Base-by-base conservation (phyloP, 2,888 invertebrate species). In the Diploptera punctata region DNA sequence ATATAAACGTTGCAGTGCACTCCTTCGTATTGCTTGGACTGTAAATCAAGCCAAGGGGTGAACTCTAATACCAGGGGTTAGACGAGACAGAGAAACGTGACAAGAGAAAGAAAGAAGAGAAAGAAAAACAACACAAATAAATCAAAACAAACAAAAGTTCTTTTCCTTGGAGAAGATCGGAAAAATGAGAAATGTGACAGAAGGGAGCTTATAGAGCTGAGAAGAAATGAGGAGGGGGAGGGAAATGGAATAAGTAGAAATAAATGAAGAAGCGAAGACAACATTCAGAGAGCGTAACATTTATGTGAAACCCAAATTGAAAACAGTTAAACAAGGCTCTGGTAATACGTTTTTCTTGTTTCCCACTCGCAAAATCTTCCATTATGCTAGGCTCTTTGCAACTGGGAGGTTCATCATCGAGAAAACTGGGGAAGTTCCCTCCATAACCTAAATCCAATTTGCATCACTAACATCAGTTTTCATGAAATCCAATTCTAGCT, bases 61-160 rank as follows among this genome's bases (percentile, higher is more conserved):
- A 61, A 31, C 47, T 72, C 68, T 72, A 72, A 72, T 68, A 68
- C 68, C 49, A 68, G 31, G 72, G 61, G 68, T 49, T 71, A 54
- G 65, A 19, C 29, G n/a, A 71, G 71, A 71, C 54, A 54, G 57
- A 72, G 68, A 68, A 68, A 68, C 68, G 72, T 72, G 72, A 72
- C 61, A 49, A 72, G 72, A 24, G 49, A 72, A 47, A 47, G 26
- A 0, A 26, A 47, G 29, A 47, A 26, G 29, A 61, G 68, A 61
- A 62, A 71, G 61, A 24, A 43, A 60, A 47, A 43, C 21, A 44
- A 61, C 44, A 68, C 16, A 72, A 68, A 68, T 68, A 68, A 72
- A 72, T 68, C 72, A 68, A 47, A 68, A 68, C 21, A 47, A 19
- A 29, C 21, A 38, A 68, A 60, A 49, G 33, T 26, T 31, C 62